These are phyloP conservation scores for Cephus spinipes DNA, from an alignment of 2,888 invertebrate genomes.

Conservation along the genomic window DNA sequence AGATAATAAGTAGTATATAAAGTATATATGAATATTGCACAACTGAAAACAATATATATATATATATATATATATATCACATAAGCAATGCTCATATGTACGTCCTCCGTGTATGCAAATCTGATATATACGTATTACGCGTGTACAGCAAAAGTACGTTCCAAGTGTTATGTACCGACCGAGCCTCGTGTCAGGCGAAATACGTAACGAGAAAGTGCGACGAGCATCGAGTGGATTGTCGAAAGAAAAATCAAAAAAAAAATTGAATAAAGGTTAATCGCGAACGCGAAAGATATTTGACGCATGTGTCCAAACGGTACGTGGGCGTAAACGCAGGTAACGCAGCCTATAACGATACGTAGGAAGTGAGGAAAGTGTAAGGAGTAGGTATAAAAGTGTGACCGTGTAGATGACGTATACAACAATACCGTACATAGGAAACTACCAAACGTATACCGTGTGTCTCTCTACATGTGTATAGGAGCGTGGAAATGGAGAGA, in stretches of 20 bases:
- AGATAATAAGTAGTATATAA: slow-evolving; percentile 14
- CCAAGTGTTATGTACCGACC: neutral
- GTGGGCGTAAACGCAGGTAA: neutral
- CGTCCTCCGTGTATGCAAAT: neutral
- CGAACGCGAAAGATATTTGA: neutral
- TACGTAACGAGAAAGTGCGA: neutral
- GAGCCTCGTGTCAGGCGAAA: neutral
- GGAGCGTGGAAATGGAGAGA: neutral
- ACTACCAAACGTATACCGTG: neutral
- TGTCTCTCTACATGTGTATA: neutral
- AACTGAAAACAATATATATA: neutral
- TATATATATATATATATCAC: neutral
- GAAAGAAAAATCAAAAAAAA: neutral
- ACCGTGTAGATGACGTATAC: neutral
- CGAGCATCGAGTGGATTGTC: neutral
- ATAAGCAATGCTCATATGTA: no score
- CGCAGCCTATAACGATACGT: neutral
- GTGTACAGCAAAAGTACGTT: neutral
- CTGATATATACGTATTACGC: neutral
- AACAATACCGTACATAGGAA: neutral
- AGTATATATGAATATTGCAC: neutral
- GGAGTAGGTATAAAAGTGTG: neutral
- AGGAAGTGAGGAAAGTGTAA: neutral
- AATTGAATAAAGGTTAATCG: neutral
- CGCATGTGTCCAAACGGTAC: neutral